Evolutionary conservation across 2,113 vertebrate species (phyloP).

Genomic region (Furnarius figulus): DNA sequence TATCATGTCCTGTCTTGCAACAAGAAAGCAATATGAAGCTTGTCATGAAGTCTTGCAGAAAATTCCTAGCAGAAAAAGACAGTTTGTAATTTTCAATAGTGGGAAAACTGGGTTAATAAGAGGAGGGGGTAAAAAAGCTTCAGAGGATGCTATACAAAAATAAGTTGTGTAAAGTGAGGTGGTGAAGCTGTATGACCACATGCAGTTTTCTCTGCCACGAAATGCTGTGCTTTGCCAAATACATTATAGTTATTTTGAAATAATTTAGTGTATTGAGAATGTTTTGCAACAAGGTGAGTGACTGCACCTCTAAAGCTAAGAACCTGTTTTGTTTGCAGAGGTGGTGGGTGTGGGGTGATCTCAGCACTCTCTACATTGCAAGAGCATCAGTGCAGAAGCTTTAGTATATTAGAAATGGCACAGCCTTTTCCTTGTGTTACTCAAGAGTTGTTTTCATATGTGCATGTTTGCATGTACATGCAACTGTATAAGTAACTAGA

Average conservation of each 20-base stretch:
- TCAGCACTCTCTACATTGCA: not conserved
- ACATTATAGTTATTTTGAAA: not conserved
- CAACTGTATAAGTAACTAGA: not conserved
- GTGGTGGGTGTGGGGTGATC: not conserved
- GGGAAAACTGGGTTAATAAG: not conserved
- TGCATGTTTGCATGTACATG: not conserved
- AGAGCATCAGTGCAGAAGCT: not conserved
- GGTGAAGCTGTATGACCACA: not conserved
- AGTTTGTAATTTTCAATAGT: not conserved
- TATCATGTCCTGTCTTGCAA: not conserved
- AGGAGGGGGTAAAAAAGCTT: rapidly evolving
- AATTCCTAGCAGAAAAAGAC: not conserved
- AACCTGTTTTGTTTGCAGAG: not conserved
- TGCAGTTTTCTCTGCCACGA: not conserved
- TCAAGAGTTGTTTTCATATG: not conserved
- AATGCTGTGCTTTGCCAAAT: not conserved
- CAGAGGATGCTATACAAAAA: not conserved
- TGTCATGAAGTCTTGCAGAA: not conserved
- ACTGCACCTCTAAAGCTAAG: not conserved
- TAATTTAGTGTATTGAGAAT: not conserved
- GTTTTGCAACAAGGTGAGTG: not conserved
- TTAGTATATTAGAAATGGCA: not conserved
- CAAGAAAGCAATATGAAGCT: not conserved
- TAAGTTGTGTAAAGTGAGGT: not conserved
- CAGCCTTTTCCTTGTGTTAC: not conserved